These are phyloP conservation scores for Orthonychiurus folsomi DNA, from an alignment of 2,888 invertebrate genomes.

Conservation along the genomic window DNA sequence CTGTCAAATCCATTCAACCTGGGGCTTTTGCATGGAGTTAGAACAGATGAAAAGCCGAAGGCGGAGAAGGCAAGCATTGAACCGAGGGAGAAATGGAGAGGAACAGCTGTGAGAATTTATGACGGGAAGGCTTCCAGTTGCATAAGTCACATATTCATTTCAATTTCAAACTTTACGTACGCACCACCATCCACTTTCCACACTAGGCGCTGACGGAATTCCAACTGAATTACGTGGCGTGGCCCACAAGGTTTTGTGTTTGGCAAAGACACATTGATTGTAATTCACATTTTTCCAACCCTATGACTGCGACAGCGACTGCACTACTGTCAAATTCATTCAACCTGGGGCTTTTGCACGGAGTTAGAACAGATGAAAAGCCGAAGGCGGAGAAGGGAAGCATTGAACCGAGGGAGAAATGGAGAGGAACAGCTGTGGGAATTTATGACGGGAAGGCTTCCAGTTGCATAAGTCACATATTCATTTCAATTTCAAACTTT, in stretches of 20 bases:
- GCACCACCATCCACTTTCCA: too few relatives aligned
- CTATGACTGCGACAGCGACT: too few relatives aligned
- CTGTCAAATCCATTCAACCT: background rate
- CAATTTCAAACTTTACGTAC: too few relatives aligned
- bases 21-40: background rate
- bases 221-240: background rate
- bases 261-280: background rate
- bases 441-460: background rate
- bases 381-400: too few relatives aligned
- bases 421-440: constrained; percentile 1
- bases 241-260: background rate
- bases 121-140: background rate
- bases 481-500: constrained; percentile 1
- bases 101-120: background rate
- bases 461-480: background rate
- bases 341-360: background rate
- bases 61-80: too few relatives aligned
- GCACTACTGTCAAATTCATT: background rate
- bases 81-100: background rate
- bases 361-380: background rate
- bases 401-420: background rate
- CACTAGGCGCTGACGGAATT: too few relatives aligned
- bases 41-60: too few relatives aligned
- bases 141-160: constrained; percentile 1
- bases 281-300: background rate